Conservation (phyloP, 2,888 invertebrate species). For the Cephus rjabovi region DNA sequence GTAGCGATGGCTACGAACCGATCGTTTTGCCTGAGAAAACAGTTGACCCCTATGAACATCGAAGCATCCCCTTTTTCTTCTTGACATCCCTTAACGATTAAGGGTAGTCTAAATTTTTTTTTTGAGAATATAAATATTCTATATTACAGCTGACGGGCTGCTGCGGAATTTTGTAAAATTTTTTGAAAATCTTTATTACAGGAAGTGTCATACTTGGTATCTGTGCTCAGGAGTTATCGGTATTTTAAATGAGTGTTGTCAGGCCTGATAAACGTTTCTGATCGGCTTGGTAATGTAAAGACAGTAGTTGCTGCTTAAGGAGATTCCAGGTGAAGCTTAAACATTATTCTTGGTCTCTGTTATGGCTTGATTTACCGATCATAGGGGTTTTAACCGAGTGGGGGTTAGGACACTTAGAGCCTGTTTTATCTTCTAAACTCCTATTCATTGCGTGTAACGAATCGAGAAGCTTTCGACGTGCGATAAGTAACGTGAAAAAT, state of each 20-base stretch:
- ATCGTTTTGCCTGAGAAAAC: background rate
- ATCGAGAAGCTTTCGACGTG: background rate
- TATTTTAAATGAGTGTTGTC: background rate
- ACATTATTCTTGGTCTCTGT: background rate
- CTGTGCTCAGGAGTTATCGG: background rate
- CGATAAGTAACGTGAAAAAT: background rate
- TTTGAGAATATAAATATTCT: background rate
- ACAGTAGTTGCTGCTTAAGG: background rate
- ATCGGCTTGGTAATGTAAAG: background rate
- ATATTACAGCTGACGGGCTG: background rate
- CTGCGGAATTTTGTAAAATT: background rate
- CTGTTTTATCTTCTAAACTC: background rate
- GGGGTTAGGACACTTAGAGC: background rate
- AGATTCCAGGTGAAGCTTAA: background rate
- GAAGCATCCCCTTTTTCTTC: background rate
- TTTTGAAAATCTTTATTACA: background rate
- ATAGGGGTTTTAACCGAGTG: too few species aligned
- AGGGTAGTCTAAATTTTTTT: background rate
- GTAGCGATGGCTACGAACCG: background rate
- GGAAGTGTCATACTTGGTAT: background rate
- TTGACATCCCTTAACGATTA: background rate
- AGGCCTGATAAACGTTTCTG: background rate
- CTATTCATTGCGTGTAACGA: background rate
- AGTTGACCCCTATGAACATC: background rate
- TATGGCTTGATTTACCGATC: background rate